Percentiles rank a stretch among this genome's conserved stretches.
Evolutionary conservation across 2,888 invertebrate species (phyloP).

Genomic region (Callyntrura guangdongensis): DNA sequence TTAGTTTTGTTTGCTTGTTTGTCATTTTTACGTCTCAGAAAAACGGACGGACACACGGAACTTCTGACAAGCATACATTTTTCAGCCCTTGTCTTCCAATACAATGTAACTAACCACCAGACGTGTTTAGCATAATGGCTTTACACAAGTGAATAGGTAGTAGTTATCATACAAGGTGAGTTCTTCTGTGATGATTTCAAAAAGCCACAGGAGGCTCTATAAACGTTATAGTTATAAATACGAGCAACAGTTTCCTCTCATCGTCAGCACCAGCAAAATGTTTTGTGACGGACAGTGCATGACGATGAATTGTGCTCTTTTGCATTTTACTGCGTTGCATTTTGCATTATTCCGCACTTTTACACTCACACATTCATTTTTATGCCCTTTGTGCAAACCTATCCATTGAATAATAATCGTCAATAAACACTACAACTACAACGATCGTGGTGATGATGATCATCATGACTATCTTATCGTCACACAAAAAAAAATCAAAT

Average conservation of each 20-base stretch:
- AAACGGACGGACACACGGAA: conserved; percentile 21
- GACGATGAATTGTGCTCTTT: conserved; percentile 36
- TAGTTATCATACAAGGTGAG: neutral
- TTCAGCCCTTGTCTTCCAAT: too few species aligned
- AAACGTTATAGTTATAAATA: neutral
- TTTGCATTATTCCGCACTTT: conserved; percentile 44
- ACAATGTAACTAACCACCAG: too few species aligned
- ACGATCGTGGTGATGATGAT: neutral
- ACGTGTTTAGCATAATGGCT: too few species aligned
- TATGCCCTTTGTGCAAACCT: conserved; percentile 49
- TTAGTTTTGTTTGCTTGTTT: conserved; percentile 14
- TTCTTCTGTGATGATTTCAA: conserved; percentile 27
- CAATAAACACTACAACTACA: neutral
- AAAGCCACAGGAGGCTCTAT: conserved; percentile 66
- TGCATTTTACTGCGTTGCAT: conserved; percentile 52
- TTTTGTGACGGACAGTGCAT: neutral
- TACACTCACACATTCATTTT: conserved; percentile 47
- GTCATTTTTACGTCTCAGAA: neutral
- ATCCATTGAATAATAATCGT: conserved; percentile 10
- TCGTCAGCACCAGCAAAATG: conserved; percentile 1
- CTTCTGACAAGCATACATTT: neutral
- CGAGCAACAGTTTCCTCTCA: conserved; percentile 30
- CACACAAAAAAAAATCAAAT: neutral
- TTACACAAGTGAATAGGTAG: too few species aligned
- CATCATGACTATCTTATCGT: neutral